Evolutionary conservation across 2,888 invertebrate species (phyloP).

Genomic region (Oscheius sp.): DNA sequence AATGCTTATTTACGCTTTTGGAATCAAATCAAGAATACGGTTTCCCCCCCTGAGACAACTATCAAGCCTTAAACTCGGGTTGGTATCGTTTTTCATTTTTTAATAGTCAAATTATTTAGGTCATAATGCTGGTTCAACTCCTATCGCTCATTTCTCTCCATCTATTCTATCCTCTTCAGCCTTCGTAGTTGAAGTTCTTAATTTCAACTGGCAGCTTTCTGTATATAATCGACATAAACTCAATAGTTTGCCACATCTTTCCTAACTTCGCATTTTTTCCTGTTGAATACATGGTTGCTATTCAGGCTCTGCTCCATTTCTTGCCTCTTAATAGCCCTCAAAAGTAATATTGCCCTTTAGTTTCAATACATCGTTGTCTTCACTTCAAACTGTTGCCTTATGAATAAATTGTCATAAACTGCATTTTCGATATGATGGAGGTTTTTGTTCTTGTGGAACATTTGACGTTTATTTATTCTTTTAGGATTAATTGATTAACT

Average conservation of each 20-base stretch:
- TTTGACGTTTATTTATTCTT: background rate
- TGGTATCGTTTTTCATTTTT: background rate
- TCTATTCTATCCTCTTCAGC: background rate
- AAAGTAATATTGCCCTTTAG: background rate
- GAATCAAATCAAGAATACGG: conserved; percentile 37
- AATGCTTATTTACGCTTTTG: conserved; percentile 33
- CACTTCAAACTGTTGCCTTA: conserved; percentile 15
- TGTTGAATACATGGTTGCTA: conserved; percentile 14
- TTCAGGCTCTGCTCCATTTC: conserved; percentile 25
- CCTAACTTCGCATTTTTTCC: background rate
- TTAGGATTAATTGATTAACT: no score
- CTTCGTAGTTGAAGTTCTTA: conserved; percentile 1
- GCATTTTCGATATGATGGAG: background rate
- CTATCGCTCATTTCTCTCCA: conserved; percentile 1
- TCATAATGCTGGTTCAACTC: background rate
- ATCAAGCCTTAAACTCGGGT: conserved; percentile 4
- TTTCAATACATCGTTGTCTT: background rate
- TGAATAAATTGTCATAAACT: conserved; percentile 14
- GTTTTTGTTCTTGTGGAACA: background rate
- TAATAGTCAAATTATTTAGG: background rate
- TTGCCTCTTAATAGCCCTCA: conserved; percentile 21
- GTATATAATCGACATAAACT: conserved; percentile 4
- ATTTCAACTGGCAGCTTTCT: conserved; percentile 1
- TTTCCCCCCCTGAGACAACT: conserved; percentile 16
- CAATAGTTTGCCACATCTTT: background rate